These are phyloP conservation scores for Shargacucullia verbasci DNA, from an alignment of 2,888 invertebrate species.

Conservation along the genomic window DNA sequence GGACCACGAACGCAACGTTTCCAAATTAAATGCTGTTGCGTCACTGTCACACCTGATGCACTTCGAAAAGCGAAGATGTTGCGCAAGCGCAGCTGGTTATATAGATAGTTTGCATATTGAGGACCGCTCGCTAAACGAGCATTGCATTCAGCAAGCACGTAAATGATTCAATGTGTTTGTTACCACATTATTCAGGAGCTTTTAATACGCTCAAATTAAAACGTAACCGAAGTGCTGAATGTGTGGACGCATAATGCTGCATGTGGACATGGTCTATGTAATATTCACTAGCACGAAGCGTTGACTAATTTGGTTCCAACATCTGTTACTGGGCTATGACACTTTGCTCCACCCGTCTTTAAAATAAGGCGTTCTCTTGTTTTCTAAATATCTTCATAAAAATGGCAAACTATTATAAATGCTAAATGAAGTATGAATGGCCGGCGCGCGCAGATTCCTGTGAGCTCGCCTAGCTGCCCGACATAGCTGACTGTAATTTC, in stretches of 20 bases:
- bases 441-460: slow-evolving; percentile 14
- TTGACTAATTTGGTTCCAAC: too few relatives aligned
- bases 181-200: too few relatives aligned
- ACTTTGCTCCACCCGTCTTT: not conserved
- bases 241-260: too few relatives aligned
- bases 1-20: slow-evolving; percentile 2
- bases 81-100: not conserved
- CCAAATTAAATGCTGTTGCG: slow-evolving; percentile 1
- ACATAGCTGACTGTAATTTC: slow-evolving; percentile 51
- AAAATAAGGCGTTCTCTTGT: not conserved
- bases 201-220: too few relatives aligned
- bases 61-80: slow-evolving; percentile 1
- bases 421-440: slow-evolving; percentile 20
- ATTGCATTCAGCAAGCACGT: not conserved
- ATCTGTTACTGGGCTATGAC: not conserved
- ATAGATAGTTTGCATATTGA: not conserved
- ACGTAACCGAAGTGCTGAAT: too few relatives aligned
- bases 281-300: too few relatives aligned
- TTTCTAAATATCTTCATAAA: slow-evolving; percentile 17
- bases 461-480: slow-evolving; percentile 13
- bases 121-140: too few relatives aligned
- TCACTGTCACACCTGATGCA: slow-evolving; percentile 3
- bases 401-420: slow-evolving; percentile 18
- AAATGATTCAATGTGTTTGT: too few relatives aligned
- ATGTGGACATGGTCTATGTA: too few relatives aligned